Conservation (phyloP, 2,113 vertebrate genomes). For the Ancistrus triradiatus region DNA sequence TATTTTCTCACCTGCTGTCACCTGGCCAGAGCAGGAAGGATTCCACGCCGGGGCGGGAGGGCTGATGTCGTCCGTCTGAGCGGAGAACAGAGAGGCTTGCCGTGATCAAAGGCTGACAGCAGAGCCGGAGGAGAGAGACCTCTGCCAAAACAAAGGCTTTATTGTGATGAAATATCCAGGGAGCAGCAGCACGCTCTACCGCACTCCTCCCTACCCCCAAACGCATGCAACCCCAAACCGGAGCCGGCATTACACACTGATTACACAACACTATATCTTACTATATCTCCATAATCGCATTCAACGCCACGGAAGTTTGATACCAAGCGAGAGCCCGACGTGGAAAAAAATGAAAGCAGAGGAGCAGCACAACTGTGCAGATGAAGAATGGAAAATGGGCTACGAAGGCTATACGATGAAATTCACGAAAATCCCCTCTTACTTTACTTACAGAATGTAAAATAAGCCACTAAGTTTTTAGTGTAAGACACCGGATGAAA, state of each 20-base stretch:
- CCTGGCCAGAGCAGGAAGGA: conserved; percentile 38
- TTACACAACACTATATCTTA: conserved; percentile 34
- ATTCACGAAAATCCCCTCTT: conserved; percentile 31
- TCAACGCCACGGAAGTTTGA: conserved; percentile 14
- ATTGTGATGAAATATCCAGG: conserved; percentile 61
- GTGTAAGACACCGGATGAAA: conserved; percentile 20
- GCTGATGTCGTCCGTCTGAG: conserved; percentile 33
- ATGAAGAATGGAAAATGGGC: conserved; percentile 1
- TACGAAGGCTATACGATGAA: conserved; percentile 18
- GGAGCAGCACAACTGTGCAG: conserved; percentile 3
- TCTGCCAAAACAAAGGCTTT: conserved; percentile 65
- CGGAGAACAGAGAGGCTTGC: conserved; percentile 33
- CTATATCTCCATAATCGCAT: conserved; percentile 11
- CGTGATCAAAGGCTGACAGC: conserved; percentile 74
- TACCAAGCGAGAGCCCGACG: conserved; percentile 1
- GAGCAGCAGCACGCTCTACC: conserved; percentile 40
- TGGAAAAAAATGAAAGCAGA: neutral
- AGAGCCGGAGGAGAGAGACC: conserved; percentile 61
- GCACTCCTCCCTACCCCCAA: conserved; percentile 52
- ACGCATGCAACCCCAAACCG: conserved; percentile 8
- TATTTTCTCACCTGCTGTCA: conserved; percentile 48
- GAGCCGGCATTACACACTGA: conserved; percentile 51
- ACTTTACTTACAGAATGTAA: conserved; percentile 17
- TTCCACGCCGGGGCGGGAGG: conserved; percentile 27
- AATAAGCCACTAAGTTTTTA: conserved; percentile 5